Conservation (phyloP, 1,140 invertebrate species). For the Varroa destructor region DNA sequence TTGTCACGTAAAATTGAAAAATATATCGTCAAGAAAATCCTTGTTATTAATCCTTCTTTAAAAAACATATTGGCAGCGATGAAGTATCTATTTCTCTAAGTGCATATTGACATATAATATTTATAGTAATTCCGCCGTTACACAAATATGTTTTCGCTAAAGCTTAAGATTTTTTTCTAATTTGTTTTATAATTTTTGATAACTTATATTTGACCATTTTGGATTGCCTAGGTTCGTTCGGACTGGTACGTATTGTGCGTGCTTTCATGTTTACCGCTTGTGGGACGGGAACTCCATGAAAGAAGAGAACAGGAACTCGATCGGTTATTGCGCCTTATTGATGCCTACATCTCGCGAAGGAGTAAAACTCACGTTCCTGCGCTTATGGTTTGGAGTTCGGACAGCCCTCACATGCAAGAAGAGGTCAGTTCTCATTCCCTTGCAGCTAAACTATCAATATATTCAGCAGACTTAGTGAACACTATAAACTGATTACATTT, state of each 20-base stretch:
- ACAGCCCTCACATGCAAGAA: constrained; percentile 87
- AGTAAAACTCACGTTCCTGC: constrained; percentile 79
- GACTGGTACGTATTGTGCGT: constrained; percentile 97
- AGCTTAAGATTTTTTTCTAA: not conserved
- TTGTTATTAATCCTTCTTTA: no score
- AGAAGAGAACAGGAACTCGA: constrained; percentile 90
- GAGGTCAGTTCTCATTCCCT: constrained; percentile 48
- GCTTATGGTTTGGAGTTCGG: constrained; percentile 77
- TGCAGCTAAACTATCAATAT: no score
- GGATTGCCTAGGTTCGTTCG: constrained; percentile 52
- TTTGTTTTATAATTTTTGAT: not conserved
- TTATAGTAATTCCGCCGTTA: no score
- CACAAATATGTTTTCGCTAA: no score
- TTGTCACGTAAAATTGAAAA: no score
- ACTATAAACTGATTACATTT: no score
- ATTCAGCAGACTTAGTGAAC: no score
- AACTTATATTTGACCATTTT: not conserved
- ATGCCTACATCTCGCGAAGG: constrained; percentile 65
- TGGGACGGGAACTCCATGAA: constrained; percentile 81
- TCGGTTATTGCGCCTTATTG: constrained; percentile 76
- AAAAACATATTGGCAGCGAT: no score
- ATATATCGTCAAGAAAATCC: no score
- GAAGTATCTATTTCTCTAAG: no score
- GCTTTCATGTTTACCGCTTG: constrained; percentile 83
- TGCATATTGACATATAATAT: no score